A percentile compares a stretch with the other conserved stretches of the same genome.
Evolutionary conservation across 2,113 vertebrate species (phyloP).

Genomic region (Nyctibius bracteatus): DNA sequence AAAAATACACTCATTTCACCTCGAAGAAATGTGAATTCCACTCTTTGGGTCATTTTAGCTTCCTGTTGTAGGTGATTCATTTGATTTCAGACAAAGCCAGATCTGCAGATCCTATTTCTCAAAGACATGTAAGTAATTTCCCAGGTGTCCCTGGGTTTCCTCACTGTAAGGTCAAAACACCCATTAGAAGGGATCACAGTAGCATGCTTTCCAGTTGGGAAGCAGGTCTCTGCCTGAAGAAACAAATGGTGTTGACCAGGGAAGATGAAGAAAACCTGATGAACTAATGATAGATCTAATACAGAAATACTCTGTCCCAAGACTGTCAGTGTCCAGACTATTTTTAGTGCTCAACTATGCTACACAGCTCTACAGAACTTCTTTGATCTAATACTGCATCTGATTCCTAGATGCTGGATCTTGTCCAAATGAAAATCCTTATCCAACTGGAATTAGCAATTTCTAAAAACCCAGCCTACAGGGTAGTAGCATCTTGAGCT

Average conservation of each 20-base stretch:
- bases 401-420: neutral
- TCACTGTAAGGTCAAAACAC: neutral
- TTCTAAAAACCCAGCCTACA: neutral
- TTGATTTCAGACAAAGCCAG: neutral
- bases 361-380: neutral
- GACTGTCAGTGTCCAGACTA: neutral
- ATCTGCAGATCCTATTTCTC: neutral
- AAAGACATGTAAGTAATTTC: neutral
- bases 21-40: neutral
- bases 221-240: neutral
- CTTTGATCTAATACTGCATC: neutral
- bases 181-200: neutral
- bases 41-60: neutral
- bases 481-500: neutral
- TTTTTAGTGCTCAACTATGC: neutral
- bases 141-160: neutral
- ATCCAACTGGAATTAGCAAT: neutral
- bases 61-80: neutral
- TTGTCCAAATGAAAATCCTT: neutral
- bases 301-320: neutral
- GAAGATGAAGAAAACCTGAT: neutral
- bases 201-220: neutral
- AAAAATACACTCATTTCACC: neutral
- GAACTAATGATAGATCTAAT: neutral
- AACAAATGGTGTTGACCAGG: neutral